Evolutionary conservation across 2,888 invertebrate genomes (phyloP), one percentile per base, ranked within the genome.

Genomic region (Ochlodes sylvanus): DNA sequence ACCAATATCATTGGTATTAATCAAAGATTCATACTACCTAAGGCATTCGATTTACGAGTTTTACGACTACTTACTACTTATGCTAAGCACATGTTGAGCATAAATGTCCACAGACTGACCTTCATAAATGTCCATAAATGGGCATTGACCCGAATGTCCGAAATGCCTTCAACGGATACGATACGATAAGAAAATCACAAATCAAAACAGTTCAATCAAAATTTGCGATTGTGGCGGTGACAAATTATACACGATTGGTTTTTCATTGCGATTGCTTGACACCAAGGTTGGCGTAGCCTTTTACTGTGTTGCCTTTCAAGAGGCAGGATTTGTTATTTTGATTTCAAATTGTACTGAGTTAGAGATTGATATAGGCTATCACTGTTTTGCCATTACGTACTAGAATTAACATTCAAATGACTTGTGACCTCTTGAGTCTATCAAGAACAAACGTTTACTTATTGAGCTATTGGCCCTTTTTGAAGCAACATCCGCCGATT

Each of bases 231-330:
- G 19, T 61, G 54, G 52, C 42, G 66, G 56, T 50, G 60, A 67
- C 60, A 67, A 67, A 67, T 60, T 54, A 55, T 15, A 52, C 60
- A 47, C 60, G 54, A 61, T 42, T 55, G 66, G 54, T 32, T 61
- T 67, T 54, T 61, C 66, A 67, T 67, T 44, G 42, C 60, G 42
- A 32, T 44, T 66, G 66, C 41, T 61, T 61, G 60, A 42, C 14
- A 54, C 65, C 60, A 67, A 67, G 66, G 66, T 67, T 67, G 32
- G 17, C 32, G 21, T 55, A 67, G 60, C 66, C 66, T 67, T 67
- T 67, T 60, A 67, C 47, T 58, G 21, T 60, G 52, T 34, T 65
- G 44, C 66, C 66, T 67, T 67, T 61, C 54, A 67, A 67, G 41
- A 41, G 57, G 38, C 65, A 41, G 57, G 58, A 60, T 60, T 60